These are phyloP conservation scores for Xanthostigma xanthostigma DNA, from an alignment of 2,888 invertebrate genomes.

Conservation along the genomic window DNA sequence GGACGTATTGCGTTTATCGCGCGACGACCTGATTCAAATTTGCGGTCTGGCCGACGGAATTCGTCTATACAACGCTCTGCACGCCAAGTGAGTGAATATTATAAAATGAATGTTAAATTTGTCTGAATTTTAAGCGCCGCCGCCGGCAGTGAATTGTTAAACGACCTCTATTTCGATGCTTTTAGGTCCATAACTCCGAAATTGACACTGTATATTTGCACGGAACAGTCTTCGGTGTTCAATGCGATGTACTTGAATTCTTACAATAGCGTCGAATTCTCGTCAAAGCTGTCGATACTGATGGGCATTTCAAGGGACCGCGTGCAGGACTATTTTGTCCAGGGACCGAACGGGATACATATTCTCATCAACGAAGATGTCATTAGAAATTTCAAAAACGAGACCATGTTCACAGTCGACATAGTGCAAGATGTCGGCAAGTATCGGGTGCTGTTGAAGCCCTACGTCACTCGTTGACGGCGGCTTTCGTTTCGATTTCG, in stretches of 20 bases:
- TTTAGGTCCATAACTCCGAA: constrained; percentile 54
- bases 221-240: constrained; percentile 50
- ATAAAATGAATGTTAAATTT: neutral
- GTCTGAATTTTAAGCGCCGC: neutral
- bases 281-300: constrained; percentile 45
- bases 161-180: too few relatives aligned
- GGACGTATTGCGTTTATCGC: constrained; percentile 75
- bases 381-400: constrained; percentile 67
- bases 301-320: constrained; percentile 31
- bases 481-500: neutral
- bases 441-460: constrained; percentile 30
- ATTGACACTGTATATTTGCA: constrained; percentile 69
- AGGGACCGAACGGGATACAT: constrained; percentile 73
- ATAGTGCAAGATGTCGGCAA: constrained; percentile 29
- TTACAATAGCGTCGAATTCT: constrained; percentile 48
- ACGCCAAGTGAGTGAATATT: constrained; percentile 53
- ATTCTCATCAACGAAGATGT: constrained; percentile 76
- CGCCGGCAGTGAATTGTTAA: neutral
- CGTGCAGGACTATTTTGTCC: constrained; percentile 47
- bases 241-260: constrained; percentile 68
- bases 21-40: constrained; percentile 87
- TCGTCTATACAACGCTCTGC: constrained; percentile 77
- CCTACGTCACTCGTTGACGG: constrained; percentile 8
- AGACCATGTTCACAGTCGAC: constrained; percentile 53
- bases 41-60: constrained; percentile 91